Evolutionary conservation across 1,140 invertebrate species (phyloP).

Genomic region (Drosophila biarmipes): DNA sequence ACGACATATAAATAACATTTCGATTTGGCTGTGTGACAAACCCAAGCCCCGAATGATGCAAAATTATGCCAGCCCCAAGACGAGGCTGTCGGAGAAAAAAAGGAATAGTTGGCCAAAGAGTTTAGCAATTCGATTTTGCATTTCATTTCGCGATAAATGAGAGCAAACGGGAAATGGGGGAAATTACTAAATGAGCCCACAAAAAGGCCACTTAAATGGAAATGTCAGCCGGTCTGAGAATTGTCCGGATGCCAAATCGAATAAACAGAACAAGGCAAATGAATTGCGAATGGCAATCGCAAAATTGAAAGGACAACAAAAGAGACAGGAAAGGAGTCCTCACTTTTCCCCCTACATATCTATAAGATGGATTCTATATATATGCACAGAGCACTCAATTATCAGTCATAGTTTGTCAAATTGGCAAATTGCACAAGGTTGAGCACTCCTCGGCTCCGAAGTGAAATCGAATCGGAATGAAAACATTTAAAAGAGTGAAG

Average conservation of each 20-base stretch:
- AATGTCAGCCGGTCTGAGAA: slow-evolving; percentile 12
- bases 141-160: slow-evolving; percentile 3
- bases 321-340: neutral
- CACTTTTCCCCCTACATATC: neutral
- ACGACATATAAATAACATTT: slow-evolving; percentile 80
- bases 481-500: neutral
- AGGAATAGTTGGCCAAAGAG: slow-evolving; percentile 4
- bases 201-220: slow-evolving; percentile 32
- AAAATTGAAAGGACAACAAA: slow-evolving; percentile 18
- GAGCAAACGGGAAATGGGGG: neutral
- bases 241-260: slow-evolving; percentile 23
- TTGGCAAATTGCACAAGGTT: slow-evolving; percentile 10
- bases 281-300: slow-evolving; percentile 22
- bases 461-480: slow-evolving; percentile 2
- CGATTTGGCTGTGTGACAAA: slow-evolving; percentile 79
- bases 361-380: neutral
- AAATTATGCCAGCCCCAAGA: slow-evolving; percentile 34
- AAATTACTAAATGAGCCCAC: slow-evolving; percentile 36
- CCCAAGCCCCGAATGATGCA: slow-evolving; percentile 55
- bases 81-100: neutral
- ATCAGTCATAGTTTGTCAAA: slow-evolving; percentile 22
- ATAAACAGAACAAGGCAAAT: slow-evolving; percentile 29
- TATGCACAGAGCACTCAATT: slow-evolving; percentile 18
- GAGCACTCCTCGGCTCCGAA: neutral
- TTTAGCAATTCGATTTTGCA: slow-evolving; percentile 6